Percentiles rank a stretch among this genome's conserved stretches.
Conservation (phyloP, 2,113 vertebrate genomes). For the Orycteropus afer region DNA sequence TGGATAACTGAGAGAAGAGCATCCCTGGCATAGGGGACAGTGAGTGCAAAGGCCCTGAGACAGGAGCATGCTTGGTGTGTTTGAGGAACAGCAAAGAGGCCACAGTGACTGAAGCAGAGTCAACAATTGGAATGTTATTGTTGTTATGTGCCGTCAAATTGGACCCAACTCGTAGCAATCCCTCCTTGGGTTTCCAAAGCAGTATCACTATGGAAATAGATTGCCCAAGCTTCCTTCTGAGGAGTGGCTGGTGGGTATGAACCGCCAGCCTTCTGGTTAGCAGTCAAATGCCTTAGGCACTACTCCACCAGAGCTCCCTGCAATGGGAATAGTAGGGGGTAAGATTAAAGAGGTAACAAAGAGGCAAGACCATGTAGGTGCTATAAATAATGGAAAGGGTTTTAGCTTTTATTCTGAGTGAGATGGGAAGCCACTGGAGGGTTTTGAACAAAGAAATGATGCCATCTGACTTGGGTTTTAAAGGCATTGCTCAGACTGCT, state of each 20-base stretch:
- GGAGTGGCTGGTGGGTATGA: too few relatives aligned
- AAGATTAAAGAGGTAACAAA: neutral
- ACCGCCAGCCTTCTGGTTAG: too few relatives aligned
- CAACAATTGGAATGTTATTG: too few relatives aligned
- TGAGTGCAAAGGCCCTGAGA: neutral
- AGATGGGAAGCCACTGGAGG: neutral
- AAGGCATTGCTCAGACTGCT: neutral
- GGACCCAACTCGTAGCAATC: too few relatives aligned
- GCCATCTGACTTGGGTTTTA: neutral
- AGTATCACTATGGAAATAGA: too few relatives aligned
- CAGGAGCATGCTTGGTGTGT: neutral
- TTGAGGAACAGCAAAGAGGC: neutral
- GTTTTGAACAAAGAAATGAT: neutral
- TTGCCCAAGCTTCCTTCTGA: too few relatives aligned
- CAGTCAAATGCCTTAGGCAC: too few relatives aligned
- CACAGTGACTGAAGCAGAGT: neutral
- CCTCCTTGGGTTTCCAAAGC: too few relatives aligned
- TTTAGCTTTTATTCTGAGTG: neutral
- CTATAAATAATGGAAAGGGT: neutral
- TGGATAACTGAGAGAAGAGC: too few relatives aligned
- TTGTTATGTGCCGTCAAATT: too few relatives aligned
- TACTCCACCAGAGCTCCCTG: too few relatives aligned
- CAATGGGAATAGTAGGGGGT: neutral
- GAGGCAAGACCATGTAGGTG: neutral
- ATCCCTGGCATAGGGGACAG: neutral